These are phyloP conservation scores for Heliconius charithonia DNA, from an alignment of 2,888 invertebrate species.

Conservation along the genomic window DNA sequence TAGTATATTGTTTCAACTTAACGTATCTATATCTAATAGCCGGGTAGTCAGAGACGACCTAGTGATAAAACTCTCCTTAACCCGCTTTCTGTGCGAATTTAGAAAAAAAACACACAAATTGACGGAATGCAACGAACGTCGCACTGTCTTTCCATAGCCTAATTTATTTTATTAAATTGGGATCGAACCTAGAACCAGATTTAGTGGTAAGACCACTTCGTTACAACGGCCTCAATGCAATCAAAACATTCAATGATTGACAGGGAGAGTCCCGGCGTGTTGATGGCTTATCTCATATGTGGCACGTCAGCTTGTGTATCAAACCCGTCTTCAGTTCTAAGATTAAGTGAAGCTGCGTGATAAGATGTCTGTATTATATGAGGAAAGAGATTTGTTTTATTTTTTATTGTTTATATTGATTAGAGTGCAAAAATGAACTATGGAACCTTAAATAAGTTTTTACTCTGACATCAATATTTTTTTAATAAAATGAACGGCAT, in stretches of 20 bases:
- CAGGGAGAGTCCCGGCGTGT: conserved; percentile 13
- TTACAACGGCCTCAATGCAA: not conserved
- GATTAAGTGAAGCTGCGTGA: conserved; percentile 6
- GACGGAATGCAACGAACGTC: too few relatives aligned
- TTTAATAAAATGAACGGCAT: too few relatives aligned
- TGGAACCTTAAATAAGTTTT: not conserved
- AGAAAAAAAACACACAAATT: too few relatives aligned
- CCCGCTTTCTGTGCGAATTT: too few relatives aligned
- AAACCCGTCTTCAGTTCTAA: conserved; percentile 12
- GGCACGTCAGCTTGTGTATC: not conserved
- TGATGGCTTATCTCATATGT: not conserved
- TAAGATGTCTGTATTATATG: not conserved
- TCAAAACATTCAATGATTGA: conserved; percentile 2
- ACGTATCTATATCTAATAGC: too few relatives aligned
- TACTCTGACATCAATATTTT: too few relatives aligned
- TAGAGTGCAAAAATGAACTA: too few relatives aligned
- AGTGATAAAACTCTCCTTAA: too few relatives aligned
- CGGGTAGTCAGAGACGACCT: too few relatives aligned
- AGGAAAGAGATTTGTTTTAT: not conserved
- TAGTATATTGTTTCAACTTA: too few relatives aligned
- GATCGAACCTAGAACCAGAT: not conserved
- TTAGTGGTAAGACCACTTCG: not conserved
- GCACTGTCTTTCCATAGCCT: too few relatives aligned
- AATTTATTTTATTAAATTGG: not conserved
- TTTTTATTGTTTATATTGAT: not conserved